Conservation (phyloP, 2,113 vertebrate species). For the Oxygymnocypris stewartii region DNA sequence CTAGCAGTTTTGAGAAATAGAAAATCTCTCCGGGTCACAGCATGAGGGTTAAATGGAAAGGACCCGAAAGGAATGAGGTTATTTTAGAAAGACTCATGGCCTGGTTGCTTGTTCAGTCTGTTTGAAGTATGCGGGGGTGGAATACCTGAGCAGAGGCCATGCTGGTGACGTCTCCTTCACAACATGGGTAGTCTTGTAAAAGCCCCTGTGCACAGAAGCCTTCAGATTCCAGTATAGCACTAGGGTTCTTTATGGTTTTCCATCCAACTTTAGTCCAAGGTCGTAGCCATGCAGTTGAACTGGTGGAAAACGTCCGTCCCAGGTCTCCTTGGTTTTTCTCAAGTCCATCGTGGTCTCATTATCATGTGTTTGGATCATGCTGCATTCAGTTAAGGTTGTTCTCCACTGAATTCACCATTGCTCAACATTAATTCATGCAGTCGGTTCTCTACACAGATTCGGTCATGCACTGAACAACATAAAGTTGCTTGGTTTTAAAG, state of each 20-base stretch:
- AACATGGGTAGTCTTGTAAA: conserved; percentile 69
- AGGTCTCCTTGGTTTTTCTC: conserved; percentile 12
- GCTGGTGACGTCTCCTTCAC: conserved; percentile 61
- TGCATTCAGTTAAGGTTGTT: not conserved
- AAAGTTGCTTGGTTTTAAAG: not conserved
- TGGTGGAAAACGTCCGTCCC: conserved; percentile 22
- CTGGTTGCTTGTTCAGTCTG: conserved; percentile 73
- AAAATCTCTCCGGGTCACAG: not conserved
- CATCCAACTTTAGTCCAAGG: conserved; percentile 81
- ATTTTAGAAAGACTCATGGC: conserved; percentile 68
- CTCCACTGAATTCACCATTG: not conserved
- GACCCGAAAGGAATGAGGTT: conserved; percentile 61
- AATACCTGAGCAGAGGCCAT: conserved; percentile 74
- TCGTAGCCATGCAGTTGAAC: conserved; percentile 65
- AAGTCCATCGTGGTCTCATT: not conserved
- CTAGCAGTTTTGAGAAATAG: not conserved
- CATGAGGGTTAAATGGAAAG: conserved; percentile 18
- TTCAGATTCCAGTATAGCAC: conserved; percentile 80
- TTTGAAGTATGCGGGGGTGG: conserved; percentile 70
- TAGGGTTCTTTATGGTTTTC: conserved; percentile 82
- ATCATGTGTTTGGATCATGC: not conserved
- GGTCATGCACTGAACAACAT: not conserved
- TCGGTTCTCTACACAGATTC: too few relatives aligned
- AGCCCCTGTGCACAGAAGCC: conserved; percentile 71
- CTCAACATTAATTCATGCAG: not conserved